phyloP scores from a whole-genome alignment of 2,797 vertebrate species.

The Pangasius krempfi region DNA sequence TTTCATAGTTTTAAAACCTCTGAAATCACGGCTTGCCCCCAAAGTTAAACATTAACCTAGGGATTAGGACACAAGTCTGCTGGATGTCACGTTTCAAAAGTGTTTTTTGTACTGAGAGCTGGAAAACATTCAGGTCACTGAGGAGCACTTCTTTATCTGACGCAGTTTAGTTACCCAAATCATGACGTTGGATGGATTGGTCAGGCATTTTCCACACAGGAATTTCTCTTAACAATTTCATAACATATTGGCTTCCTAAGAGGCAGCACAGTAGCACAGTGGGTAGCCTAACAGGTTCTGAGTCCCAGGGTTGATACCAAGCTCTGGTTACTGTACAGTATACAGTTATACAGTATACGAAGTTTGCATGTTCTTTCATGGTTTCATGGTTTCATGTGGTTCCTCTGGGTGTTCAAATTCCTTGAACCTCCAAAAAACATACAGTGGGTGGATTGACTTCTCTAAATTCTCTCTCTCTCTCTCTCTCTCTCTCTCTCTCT shows the following conservation, averaged over 20 bases:
- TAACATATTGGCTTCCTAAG: background rate
- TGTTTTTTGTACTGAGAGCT: conserved; percentile 35
- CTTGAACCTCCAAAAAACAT: too few relatives aligned
- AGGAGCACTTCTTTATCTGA: conserved; percentile 16
- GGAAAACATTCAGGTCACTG: conserved; percentile 41
- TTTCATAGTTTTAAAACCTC: conserved; percentile 48
- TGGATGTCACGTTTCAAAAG: conserved; percentile 33
- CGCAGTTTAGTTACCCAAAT: conserved; percentile 19
- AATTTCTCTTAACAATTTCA: background rate
- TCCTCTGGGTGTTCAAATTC: too few relatives aligned
- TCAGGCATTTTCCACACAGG: background rate
- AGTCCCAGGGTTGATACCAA: too few relatives aligned
- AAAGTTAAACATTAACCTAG: conserved; percentile 61
- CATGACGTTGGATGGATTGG: background rate
- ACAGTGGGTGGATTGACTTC: too few relatives aligned
- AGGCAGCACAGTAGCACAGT: background rate
- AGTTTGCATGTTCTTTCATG: too few relatives aligned
- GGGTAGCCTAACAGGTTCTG: background rate
- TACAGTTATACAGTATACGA: too few relatives aligned
- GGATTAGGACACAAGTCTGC: conserved; percentile 52
- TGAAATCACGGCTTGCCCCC: conserved; percentile 25
- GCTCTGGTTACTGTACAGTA: too few relatives aligned
- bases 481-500: too few relatives aligned
- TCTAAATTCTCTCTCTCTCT: too few relatives aligned
- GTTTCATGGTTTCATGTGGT: too few relatives aligned